Evolutionary conservation across 2,888 invertebrate genomes (phyloP), one percentile per base, ranked within the genome.

Genomic region (Diarsia mendica): DNA sequence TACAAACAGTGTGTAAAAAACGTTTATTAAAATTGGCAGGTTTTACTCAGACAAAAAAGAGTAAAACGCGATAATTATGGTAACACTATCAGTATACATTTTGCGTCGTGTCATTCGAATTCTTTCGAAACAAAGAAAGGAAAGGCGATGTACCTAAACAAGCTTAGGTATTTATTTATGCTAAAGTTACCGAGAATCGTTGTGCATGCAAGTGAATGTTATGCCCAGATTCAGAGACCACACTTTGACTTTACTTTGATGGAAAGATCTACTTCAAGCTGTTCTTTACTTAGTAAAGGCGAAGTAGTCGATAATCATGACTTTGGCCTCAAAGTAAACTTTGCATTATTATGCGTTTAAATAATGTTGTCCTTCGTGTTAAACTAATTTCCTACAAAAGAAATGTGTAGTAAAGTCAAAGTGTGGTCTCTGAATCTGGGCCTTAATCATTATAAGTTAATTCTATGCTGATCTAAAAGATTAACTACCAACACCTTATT

Each of bases 121-220:
- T 84, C n/a, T 72, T 65, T 55, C 28, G 39, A 67, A 67, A 72
- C 84, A 64, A 84, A 72, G 58, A 79, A 84, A 80, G 74, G 80
- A 80, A 80, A 73, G 67, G 49, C 64, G 48, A 51, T 68, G 63
- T n/a, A n/a, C n/a, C n/a, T 72, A 67, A 80, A 80, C 64, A 68
- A 46, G 67, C 33, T 33, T 44, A 44, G 44, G 15, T 63, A 49
- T 44, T 55, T 44, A 46, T 53, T 55, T 44, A 83, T 83, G 65
- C 53, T 64, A 55, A 49, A 23, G 63, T 67, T 63, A 71, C 84
- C 23, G 44, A 60, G 55, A 72, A 72, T 15, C 20, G 51, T 13
- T 20, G 46, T 64, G 60, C 48, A 39, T 66, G 53, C 55, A 46
- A 49, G 53, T 48, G 53, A 81, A 76, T 80, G 23, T 73, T 33